Evolutionary conservation across 2,797 vertebrate species (phyloP), one percentile per base, ranked within the genome.

Genomic region (Miichthys miiuy): DNA sequence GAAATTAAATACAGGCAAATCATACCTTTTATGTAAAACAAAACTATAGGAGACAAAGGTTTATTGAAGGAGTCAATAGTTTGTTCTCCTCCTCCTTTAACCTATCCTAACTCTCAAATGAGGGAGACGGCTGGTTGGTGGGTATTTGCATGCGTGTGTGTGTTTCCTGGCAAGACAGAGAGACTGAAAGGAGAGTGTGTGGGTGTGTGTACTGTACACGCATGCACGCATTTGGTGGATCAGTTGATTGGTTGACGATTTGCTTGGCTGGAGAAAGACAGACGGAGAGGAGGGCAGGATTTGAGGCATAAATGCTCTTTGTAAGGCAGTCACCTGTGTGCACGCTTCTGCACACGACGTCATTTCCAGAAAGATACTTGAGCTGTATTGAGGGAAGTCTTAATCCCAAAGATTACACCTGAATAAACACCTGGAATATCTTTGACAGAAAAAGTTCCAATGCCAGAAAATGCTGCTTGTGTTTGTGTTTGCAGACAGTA

Each of bases 191-290:
- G 30, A 61, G 58, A 20, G 51, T 57, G 72, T 60, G 85, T 72
- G 79, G 44, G 77, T 80, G 76, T 77, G 54, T 75, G 17, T 52
- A 25, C 60, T 57, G 77, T 61, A 76, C 62, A 68, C 83, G 51
- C 80, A 77, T 77, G 85, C 69, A 41, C 21, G 18, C 23, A 61
- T 75, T 82, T 56, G 34, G 14, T 77, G 67, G 46, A 75, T 76
- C 75, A 70, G 79, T 61, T 41, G 47, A 77, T 68, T 70, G 72
- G 70, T 68, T 71, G 76, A 85, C 86, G 89, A 77, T 75, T 77
- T 87, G 88, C 76, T 72, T 81, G 84, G 64, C 79, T 80, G 82
- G 77, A 87, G 75, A 88, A 79, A 87, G 61, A 88, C 84, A 85
- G 74, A 63, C 17, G 42, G 60, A 48, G 58, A 44, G 34, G 34